Conservation (phyloP, 2,113 vertebrate species). For the Mesoclemmys tuberculata region DNA sequence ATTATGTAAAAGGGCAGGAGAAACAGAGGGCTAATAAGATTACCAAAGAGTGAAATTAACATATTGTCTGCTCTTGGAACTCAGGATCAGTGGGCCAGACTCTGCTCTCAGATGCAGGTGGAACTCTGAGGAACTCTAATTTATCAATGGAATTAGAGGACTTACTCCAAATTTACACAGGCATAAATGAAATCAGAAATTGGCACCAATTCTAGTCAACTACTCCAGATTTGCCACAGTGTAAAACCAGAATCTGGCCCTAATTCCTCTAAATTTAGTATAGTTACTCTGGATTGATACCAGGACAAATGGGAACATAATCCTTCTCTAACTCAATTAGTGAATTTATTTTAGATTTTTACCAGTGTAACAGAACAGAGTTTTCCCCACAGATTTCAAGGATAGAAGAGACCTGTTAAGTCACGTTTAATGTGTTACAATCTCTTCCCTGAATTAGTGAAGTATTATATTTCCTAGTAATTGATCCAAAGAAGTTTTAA, state of each 20-base stretch:
- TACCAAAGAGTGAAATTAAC: constrained; percentile 45
- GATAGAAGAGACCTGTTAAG: background rate
- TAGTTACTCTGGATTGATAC: background rate
- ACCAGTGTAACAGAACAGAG: background rate
- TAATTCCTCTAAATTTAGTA: background rate
- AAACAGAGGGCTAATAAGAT: constrained; percentile 26
- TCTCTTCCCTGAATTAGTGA: background rate
- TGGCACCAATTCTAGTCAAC: background rate
- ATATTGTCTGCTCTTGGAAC: background rate
- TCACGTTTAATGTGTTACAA: background rate
- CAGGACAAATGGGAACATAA: background rate
- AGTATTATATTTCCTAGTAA: background rate
- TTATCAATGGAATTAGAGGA: background rate
- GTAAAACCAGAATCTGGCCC: background rate
- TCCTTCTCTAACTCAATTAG: constrained; percentile 4
- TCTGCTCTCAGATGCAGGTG: background rate
- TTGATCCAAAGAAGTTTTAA: background rate
- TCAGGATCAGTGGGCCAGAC: background rate
- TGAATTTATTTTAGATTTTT: background rate
- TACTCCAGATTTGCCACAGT: background rate
- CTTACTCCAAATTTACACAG: constrained; percentile 4
- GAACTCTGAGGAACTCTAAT: constrained; percentile 6
- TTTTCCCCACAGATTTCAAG: background rate
- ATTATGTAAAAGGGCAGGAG: constrained; percentile 52
- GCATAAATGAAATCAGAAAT: constrained; percentile 30